A percentile compares a stretch with the other conserved stretches of the same genome.
Conservation (phyloP, 2,113 vertebrate genomes). For the Stigmatopora argus region DNA sequence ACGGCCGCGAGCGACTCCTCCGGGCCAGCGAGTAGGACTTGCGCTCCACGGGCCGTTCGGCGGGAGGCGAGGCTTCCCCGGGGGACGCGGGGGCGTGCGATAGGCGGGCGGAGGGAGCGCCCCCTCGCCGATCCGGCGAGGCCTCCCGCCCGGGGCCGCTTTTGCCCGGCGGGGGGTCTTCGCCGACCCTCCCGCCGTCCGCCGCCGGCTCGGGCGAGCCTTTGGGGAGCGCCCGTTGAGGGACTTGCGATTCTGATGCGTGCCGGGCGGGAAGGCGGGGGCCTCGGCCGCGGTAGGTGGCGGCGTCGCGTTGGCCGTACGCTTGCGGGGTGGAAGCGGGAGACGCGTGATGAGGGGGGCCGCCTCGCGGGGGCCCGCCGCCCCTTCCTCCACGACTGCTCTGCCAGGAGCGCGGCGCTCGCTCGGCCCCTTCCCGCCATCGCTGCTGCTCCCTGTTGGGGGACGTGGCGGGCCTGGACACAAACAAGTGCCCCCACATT, state of each 20-base stretch:
- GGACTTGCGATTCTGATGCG: constrained; percentile 34
- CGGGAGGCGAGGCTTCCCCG: constrained; percentile 57
- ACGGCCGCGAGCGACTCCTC: constrained; percentile 84
- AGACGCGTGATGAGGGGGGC: constrained; percentile 6
- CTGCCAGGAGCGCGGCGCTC: constrained; percentile 65
- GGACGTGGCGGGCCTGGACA: constrained; percentile 48
- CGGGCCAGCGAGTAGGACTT: constrained; percentile 91
- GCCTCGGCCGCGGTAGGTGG: constrained; percentile 42
- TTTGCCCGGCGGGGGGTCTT: constrained; percentile 30
- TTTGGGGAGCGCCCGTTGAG: constrained; percentile 25
- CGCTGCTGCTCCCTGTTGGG: constrained; percentile 66
- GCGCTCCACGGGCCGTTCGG: constrained; percentile 84
- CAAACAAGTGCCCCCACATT: background rate
- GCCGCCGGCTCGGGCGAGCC: constrained; percentile 7
- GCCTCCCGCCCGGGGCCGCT: constrained; percentile 7
- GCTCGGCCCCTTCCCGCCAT: constrained; percentile 56
- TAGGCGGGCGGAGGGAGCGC: constrained; percentile 24
- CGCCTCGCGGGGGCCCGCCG: constrained; percentile 27
- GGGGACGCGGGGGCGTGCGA: constrained; percentile 30
- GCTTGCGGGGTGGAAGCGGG: constrained; percentile 14
- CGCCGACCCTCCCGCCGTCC: constrained; percentile 40
- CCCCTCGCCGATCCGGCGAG: constrained; percentile 19
- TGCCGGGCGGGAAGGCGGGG: constrained; percentile 30
- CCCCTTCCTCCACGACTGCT: constrained; percentile 19
- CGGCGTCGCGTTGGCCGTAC: constrained; percentile 20